Base-by-base conservation (phyloP, 1,140 invertebrate species). In the Euwallacea similis region DNA sequence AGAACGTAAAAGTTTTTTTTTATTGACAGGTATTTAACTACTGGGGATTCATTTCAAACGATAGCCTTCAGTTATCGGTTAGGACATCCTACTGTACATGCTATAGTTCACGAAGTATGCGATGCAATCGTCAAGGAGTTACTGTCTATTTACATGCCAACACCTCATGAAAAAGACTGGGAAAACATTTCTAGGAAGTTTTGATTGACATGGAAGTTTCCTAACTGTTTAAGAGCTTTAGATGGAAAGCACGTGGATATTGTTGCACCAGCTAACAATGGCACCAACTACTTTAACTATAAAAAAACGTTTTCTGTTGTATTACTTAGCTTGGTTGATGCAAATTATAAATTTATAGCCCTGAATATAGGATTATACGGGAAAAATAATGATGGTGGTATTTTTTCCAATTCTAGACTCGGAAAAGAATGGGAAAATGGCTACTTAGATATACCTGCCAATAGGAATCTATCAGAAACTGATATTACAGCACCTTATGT, bases 341-440 rank as follows among this genome's bases (percentile, higher is more conserved):
- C 81, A 2, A 73, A 84, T 64, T 85, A 81, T 70, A 79, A 79
- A 69, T 85, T 85, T 73, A 79, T 80, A 21, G 74, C 73, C 43
- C 76, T 85, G 44, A 81, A 86, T 74, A 79, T 86, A n/a, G 83
- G 83, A 53, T 74, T 79, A 3, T 81, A 80, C 74, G 83, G 82
- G 6, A 78, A 72, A 58, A 76, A 80, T 68, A 76, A 78, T 47
- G 82, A 85, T 74, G 78, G 79, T 42, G 75, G 73, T 43, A 73
- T 83, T 61, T 82, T 72, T 58, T 0, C 10, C 21, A 13, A 11
- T 15, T 75, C 64, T 11, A 10, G 7, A 13, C 7, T 73, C 2
- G 73, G 62, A 61, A 74, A 68, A 65, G 42, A 10, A 7, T 47
- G 71, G 41, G 0, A 44, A 63, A 41, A 15, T 7, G 16, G 46